These are phyloP conservation scores for Antechinus stuartii DNA, from an alignment of 2,113 vertebrate species.

Conservation along the genomic window DNA sequence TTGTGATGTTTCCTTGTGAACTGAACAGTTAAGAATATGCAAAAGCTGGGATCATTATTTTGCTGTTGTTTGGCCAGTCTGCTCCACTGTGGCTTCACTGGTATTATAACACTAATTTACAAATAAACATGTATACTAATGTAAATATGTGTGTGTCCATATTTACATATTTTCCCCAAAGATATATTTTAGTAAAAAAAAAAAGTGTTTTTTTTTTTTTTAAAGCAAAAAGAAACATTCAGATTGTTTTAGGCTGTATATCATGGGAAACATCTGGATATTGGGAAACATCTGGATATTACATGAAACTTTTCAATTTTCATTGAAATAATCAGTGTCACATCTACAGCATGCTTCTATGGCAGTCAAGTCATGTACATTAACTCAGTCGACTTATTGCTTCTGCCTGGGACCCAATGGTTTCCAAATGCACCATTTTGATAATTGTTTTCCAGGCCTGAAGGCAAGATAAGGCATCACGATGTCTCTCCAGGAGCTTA, in stretches of 20 bases:
- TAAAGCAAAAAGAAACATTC: background rate
- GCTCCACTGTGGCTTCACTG: background rate
- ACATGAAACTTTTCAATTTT: conserved; percentile 41
- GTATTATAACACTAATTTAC: background rate
- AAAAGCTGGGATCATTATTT: background rate
- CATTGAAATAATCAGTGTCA: conserved; percentile 20
- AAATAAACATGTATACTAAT: background rate
- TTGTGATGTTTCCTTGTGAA: background rate
- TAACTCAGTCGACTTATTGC: conserved; percentile 54
- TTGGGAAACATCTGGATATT: conserved; percentile 49
- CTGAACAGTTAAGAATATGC: background rate
- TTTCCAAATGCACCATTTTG: conserved; percentile 64
- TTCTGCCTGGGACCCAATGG: conserved; percentile 52
- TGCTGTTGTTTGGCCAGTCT: background rate
- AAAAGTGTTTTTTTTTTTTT: too few relatives aligned
- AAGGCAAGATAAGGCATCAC: conserved; percentile 44
- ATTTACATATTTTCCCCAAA: background rate
- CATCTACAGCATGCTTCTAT: conserved; percentile 6
- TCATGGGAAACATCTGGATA: conserved; percentile 1
- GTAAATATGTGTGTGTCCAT: background rate
- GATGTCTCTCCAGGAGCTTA: conserved; percentile 41
- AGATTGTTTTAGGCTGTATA: background rate
- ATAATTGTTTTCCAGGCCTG: conserved; percentile 73
- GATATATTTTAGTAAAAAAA: background rate
- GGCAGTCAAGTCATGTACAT: conserved; percentile 62